A percentile compares a stretch with the other conserved stretches of the same genome.
Evolutionary conservation across 2,797 vertebrate genomes (phyloP).

Genomic region (Phalanger gymnotis): DNA sequence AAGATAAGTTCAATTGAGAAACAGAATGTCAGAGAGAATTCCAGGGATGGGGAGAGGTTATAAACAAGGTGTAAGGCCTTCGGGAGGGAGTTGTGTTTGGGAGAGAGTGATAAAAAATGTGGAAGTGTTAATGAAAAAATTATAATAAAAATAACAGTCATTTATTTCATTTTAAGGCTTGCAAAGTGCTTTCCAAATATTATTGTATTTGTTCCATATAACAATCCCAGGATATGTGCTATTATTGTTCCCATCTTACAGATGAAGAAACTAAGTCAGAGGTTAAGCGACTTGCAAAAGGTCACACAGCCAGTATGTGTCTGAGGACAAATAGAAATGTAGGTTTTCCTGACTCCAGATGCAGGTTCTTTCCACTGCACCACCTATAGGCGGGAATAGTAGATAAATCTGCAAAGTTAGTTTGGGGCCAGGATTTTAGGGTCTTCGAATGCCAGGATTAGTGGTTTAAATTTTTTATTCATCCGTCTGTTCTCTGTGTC

Average conservation of each 20-base stretch:
- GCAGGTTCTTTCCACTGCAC: not conserved
- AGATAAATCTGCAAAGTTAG: not conserved
- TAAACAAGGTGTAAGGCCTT: not conserved
- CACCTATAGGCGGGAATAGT: not conserved
- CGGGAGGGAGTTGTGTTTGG: not conserved
- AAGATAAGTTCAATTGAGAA: not conserved
- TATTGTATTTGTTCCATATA: not conserved
- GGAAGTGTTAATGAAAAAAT: not conserved
- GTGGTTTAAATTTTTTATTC: not conserved
- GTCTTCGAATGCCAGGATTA: not conserved
- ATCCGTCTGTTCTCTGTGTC: not conserved
- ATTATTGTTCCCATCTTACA: not conserved
- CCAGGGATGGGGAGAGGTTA: not conserved
- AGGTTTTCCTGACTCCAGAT: not conserved
- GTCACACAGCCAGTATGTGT: not conserved
- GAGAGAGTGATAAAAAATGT: not conserved
- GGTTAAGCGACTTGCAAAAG: too few species aligned
- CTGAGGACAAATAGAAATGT: not conserved
- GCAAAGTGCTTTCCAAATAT: not conserved
- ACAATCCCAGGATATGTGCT: not conserved
- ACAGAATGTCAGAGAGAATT: not conserved
- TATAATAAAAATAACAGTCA: not conserved
- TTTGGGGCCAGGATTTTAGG: not conserved
- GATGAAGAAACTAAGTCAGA: not conserved
- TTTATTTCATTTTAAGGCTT: not conserved